Conservation (phyloP, 2,113 vertebrate species). For the Rhegmatorhina hoffmannsi region DNA sequence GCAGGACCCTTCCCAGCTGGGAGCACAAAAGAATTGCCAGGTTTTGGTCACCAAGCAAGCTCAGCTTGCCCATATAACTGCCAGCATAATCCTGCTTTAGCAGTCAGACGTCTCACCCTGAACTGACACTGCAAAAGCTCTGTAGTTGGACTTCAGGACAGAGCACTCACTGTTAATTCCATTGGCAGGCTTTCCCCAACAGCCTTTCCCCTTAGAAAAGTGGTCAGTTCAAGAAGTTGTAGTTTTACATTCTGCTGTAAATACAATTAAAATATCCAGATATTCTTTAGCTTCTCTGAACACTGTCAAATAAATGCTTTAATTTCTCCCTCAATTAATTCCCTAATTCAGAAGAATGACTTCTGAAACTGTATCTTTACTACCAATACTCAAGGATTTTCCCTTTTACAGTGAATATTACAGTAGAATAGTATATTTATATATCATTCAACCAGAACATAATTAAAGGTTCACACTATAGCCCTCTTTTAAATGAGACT, state of each 20-base stretch:
- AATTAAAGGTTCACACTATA: not conserved
- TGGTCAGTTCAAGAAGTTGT: fast-evolving
- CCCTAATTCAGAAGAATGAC: not conserved
- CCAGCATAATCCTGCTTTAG: not conserved
- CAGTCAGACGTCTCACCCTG: not conserved
- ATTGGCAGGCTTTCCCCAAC: not conserved
- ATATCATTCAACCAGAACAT: not conserved
- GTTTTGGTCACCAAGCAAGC: not conserved
- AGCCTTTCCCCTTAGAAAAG: not conserved
- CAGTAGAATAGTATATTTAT: not conserved
- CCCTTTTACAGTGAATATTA: not conserved
- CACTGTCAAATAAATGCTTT: not conserved
- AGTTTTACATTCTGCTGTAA: not conserved
- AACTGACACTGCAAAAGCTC: not conserved
- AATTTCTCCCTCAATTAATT: not conserved
- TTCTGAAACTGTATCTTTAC: not conserved
- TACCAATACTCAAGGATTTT: not conserved
- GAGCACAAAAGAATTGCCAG: fast-evolving
- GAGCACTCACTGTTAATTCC: not conserved
- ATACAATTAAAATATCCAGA: not conserved
- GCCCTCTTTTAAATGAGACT: not conserved
- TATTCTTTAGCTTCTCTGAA: not conserved
- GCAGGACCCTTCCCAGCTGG: not conserved
- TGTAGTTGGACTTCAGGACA: not conserved
- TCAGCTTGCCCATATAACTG: not conserved